phyloP scores from a whole-genome alignment of 2,797 vertebrate species.

The Neostethus bicornis region DNA sequence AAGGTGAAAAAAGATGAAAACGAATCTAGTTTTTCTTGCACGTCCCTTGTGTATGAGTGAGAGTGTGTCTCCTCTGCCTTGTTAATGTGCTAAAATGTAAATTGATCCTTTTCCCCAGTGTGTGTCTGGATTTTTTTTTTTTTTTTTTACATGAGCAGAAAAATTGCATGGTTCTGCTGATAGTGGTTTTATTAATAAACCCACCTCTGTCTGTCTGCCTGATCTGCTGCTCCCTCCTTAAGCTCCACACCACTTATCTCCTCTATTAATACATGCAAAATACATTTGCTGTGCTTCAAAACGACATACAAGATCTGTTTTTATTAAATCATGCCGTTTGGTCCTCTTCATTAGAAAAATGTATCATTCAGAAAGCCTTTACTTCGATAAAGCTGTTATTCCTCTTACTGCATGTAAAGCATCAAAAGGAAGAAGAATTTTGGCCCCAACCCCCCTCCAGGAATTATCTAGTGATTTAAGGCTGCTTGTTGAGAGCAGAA shows the following conservation, averaged over 20 bases:
- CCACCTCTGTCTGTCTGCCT: conserved; percentile 33
- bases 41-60: conserved; percentile 40
- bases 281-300: conserved; percentile 7
- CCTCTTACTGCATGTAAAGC: conserved; percentile 7
- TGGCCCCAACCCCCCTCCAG: conserved; percentile 5
- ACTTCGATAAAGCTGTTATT: conserved; percentile 10
- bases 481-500: conserved; percentile 21
- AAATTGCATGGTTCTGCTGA: conserved; percentile 47
- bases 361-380: conserved; percentile 1
- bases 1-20: conserved; percentile 71
- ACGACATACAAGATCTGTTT: not conserved
- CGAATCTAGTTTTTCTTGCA: conserved; percentile 53
- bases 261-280: conserved; percentile 11
- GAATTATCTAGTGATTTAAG: conserved; percentile 36
- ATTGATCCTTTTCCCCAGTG: conserved; percentile 57
- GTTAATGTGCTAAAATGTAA: conserved; percentile 76
- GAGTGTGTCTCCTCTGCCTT: conserved; percentile 43
- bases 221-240: conserved; percentile 24
- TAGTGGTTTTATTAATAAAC: conserved; percentile 62
- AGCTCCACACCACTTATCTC: conserved; percentile 2
- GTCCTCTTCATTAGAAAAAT: not conserved
- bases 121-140: conserved; percentile 43
- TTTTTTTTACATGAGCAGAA: conserved; percentile 40
- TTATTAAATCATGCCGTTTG: not conserved
- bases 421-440: conserved; percentile 14